A percentile compares a stretch with the other conserved stretches of the same genome.
Conservation (phyloP, 2,113 vertebrate species). For the Petaurus breviceps region DNA sequence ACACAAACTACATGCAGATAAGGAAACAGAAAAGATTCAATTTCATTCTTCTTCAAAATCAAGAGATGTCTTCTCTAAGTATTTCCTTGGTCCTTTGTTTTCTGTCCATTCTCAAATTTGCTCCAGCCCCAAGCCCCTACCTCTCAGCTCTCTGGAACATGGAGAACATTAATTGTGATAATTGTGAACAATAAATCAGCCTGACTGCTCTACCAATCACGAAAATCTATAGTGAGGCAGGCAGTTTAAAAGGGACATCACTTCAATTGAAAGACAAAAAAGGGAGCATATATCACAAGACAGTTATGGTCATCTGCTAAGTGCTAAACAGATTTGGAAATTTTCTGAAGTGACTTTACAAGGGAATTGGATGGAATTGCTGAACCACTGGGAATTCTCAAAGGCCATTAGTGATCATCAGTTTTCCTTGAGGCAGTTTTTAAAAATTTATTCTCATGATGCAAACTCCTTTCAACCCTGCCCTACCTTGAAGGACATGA, state of each 20-base stretch:
- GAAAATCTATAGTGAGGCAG: background rate
- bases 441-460: background rate
- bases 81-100: background rate
- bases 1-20: background rate
- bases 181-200: background rate
- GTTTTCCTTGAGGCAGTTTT: background rate
- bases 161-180: background rate
- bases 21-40: background rate
- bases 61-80: background rate
- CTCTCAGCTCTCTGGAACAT: background rate
- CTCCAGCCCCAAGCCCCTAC: background rate
- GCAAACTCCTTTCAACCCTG: background rate
- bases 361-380: background rate
- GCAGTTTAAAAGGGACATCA: background rate
- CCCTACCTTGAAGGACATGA: background rate
- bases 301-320: background rate
- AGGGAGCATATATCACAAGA: background rate
- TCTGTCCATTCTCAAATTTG: background rate
- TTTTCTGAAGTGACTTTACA: background rate
- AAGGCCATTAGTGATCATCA: background rate
- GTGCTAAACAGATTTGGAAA: background rate
- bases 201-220: background rate
- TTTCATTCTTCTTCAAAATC: background rate
- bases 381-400: background rate
- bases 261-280: background rate